A percentile compares a stretch with the other conserved stretches of the same genome.
Evolutionary conservation across 2,888 invertebrate genomes (phyloP).

Genomic region (Auanema sp.): DNA sequence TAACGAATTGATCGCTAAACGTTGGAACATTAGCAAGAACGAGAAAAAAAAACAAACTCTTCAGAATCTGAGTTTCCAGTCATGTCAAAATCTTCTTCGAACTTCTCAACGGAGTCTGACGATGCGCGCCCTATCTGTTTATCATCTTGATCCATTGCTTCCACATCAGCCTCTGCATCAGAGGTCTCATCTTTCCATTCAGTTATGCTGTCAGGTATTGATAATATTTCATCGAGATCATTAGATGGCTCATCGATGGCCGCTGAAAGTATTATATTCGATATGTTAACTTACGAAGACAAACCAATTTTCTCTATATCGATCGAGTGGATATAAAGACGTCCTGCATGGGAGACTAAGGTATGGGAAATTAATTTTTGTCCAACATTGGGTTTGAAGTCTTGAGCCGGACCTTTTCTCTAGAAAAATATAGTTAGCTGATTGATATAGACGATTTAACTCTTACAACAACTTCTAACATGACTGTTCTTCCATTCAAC

Average conservation of each 20-base stretch:
- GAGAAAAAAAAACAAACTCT: background rate
- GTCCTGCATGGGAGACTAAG: constrained; percentile 34
- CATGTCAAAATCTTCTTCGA: constrained; percentile 9
- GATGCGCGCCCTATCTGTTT: background rate
- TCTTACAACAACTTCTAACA: constrained; percentile 50
- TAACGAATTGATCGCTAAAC: constrained; percentile 7
- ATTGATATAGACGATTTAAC: background rate
- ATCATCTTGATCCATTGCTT: constrained; percentile 2
- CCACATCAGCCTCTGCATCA: constrained; percentile 9
- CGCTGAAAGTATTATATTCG: background rate
- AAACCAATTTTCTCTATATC: constrained; percentile 10
- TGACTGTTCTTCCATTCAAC: constrained; percentile 75
- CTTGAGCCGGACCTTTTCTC: constrained; percentile 13
- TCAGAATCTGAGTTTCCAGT: no score
- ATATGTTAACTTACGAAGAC: background rate
- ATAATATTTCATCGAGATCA: background rate
- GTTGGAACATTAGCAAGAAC: background rate
- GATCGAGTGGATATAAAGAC: constrained; percentile 44
- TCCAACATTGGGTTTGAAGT: constrained; percentile 21
- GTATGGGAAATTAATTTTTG: constrained; percentile 38
- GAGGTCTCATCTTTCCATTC: background rate
- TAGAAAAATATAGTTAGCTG: background rate
- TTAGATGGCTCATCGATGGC: background rate
- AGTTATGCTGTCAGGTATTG: background rate
- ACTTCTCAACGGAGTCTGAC: background rate